phyloP scores from a whole-genome alignment of 2,113 vertebrate genomes.

The Corvus moneduloides region DNA sequence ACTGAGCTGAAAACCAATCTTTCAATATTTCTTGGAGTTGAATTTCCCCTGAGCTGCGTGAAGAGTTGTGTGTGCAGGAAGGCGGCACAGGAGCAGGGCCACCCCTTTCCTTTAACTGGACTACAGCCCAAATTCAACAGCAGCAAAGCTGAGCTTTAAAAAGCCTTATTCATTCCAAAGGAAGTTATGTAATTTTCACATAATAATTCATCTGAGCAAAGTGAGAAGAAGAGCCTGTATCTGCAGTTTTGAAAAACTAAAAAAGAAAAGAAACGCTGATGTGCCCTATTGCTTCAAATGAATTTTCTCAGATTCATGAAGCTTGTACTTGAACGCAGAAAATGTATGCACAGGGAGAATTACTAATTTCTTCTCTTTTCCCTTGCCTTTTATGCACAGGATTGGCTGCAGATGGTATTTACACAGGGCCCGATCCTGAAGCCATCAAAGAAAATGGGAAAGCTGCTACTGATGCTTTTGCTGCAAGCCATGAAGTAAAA shows the following conservation, averaged over 20 bases:
- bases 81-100: background rate
- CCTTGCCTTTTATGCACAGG: background rate
- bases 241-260: background rate
- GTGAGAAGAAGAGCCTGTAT: background rate
- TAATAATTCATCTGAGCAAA: background rate
- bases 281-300: background rate
- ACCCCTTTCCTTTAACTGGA: background rate
- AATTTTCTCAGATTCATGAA: background rate
- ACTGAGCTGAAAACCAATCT: background rate
- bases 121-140: background rate
- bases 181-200: background rate
- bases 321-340: constrained; percentile 14
- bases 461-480: constrained; percentile 29
- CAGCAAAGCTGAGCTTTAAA: background rate
- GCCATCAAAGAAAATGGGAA: constrained; percentile 49
- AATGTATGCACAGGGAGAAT: constrained; percentile 3
- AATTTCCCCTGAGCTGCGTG: background rate
- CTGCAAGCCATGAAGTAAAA: background rate
- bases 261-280: background rate
- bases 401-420: constrained; percentile 64
- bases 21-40: background rate
- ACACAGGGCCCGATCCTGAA: constrained; percentile 34
- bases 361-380: background rate
- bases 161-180: background rate
- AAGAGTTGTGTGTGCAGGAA: background rate